Evolutionary conservation across 2,888 invertebrate genomes (phyloP), one percentile per base, ranked within the genome.

Genomic region (Rhimphoctona megacephalus): DNA sequence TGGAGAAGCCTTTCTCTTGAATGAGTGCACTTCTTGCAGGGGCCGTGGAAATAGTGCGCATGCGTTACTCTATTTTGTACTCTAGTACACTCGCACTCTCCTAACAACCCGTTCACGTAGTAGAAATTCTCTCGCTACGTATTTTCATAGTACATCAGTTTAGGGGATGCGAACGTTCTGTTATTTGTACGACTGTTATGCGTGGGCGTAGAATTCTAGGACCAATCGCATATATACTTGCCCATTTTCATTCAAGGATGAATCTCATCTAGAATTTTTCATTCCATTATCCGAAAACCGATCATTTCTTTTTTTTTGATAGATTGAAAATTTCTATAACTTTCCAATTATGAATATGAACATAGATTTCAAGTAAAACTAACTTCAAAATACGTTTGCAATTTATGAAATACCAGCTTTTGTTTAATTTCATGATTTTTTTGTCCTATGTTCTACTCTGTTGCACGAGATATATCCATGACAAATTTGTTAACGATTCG

Each of bases 1-100:
- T 70, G 36, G 43, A 69, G 72, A 39, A 66, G 73, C 85, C 83
- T 83, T 83, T 86, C 83, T 85, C 80, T 76, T 83, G 76, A 86
- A 86, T 83, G 85, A 86, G 83, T 76, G 82, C 82, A 80, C 66
- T 76, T 77, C 57, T 43, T 39, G 52, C 49, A 25, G 30, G 49
- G 64, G 52, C 64, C 30, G 54, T 22, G 39, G 43, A 66, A 22
- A 69, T 19, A 36, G 66, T 36, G 85, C 85, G 81, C 81, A 67
- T 43, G 81, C 85, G 77, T 67, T 46, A 73, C 79, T 70, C 61
- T 6, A 11, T 61, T 76, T 33, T 52, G 19, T 36, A 64, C 11
- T 73, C 22, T 46, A 39, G 43, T 43, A 61, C 33, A 70, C 49
- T 57, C 76, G 76, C 54, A 30, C 70, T 77, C 69, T 36, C 79